A percentile compares a stretch with the other conserved stretches of the same genome.
Conservation (phyloP, 2,888 invertebrate genomes). For the Phasia obesa region DNA sequence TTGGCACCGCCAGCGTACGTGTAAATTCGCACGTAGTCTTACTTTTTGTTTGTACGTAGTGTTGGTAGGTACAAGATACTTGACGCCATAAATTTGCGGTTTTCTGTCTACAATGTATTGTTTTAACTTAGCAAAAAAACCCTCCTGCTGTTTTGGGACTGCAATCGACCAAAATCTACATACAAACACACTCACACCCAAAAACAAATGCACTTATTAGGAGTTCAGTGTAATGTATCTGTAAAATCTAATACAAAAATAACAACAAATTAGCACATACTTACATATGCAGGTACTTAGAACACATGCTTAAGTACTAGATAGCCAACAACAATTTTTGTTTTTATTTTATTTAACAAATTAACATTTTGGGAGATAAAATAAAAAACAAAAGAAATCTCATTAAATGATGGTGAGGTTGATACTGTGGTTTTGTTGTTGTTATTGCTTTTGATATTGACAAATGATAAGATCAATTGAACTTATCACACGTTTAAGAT, state of each 20-base stretch:
- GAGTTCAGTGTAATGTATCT: conserved; percentile 50
- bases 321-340: neutral
- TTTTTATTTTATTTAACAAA: conserved; percentile 16
- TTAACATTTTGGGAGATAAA: neutral
- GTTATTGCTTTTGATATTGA: conserved; percentile 24
- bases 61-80: conserved; percentile 22
- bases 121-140: conserved; percentile 24
- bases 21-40: neutral
- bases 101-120: conserved; percentile 40
- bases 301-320: neutral
- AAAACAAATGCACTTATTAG: conserved; percentile 5
- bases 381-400: neutral
- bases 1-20: neutral
- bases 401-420: neutral
- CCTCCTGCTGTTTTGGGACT: conserved; percentile 23
- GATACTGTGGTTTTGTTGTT: neutral
- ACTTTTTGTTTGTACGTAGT: conserved; percentile 22
- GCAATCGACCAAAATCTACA: neutral
- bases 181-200: neutral
- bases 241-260: conserved; percentile 5
- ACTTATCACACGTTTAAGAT: conserved; percentile 44
- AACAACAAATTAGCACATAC: conserved; percentile 34
- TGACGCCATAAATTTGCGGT: conserved; percentile 59
- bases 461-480: conserved; percentile 50
- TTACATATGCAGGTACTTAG: too few relatives aligned